Conservation (phyloP, 1,140 invertebrate species). For the Polypedilum pembai region DNA sequence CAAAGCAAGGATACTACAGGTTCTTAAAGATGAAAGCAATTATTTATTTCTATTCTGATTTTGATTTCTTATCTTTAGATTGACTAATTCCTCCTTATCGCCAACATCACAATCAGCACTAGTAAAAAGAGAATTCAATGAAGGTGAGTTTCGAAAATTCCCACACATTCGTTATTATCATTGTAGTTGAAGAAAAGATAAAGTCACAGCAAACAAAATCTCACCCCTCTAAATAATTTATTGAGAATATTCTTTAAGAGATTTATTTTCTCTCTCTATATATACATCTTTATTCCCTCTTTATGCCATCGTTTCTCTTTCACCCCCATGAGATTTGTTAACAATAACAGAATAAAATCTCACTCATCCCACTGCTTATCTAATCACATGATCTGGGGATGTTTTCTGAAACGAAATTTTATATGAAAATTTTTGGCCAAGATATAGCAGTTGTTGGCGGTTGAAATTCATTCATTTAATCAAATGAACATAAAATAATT, state of each 20-base stretch:
- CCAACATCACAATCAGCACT: constrained; percentile 9
- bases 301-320: neutral
- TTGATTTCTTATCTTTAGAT: neutral
- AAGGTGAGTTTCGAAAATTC: constrained; percentile 6
- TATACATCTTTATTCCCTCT: constrained; percentile 1
- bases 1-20: constrained; percentile 10
- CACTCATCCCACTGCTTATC: too few species aligned
- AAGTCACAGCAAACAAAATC: neutral
- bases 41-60: neutral
- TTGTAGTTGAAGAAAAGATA: neutral
- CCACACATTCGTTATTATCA: neutral
- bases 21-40: neutral
- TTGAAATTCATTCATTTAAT: neutral
- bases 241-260: constrained; percentile 16
- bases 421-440: too few species aligned
- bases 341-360: too few species aligned
- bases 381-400: too few species aligned
- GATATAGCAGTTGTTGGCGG: neutral
- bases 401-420: too few species aligned
- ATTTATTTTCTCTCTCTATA: too few species aligned
- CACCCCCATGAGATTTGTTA: too few species aligned
- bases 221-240: neutral
- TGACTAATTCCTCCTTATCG: neutral
- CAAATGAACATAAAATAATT: constrained; percentile 16
- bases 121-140: constrained; percentile 26